Evolutionary conservation across 2,888 invertebrate species (phyloP).

Genomic region (Schrankia costaestrigalis): DNA sequence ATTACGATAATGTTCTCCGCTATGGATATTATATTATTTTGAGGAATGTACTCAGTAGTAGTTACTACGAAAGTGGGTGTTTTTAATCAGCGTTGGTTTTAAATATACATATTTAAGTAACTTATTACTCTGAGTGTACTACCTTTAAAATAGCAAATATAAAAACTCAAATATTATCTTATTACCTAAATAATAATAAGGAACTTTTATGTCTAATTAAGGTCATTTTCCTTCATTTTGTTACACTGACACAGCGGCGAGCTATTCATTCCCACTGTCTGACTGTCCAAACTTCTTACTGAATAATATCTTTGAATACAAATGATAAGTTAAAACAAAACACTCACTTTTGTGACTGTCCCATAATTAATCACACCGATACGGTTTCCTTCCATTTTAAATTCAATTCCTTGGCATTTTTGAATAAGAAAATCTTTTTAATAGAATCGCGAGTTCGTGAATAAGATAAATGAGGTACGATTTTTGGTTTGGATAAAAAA

Average conservation of each 20-base stretch:
- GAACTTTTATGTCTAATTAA: not conserved
- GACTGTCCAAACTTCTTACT: slow-evolving; percentile 31
- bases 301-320: slow-evolving; percentile 35
- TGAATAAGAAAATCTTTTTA: slow-evolving; percentile 61
- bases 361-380: slow-evolving; percentile 54
- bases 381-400: slow-evolving; percentile 42
- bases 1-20: too few species aligned
- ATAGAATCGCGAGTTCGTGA: slow-evolving; percentile 47
- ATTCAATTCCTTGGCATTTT: slow-evolving; percentile 58
- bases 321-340: slow-evolving; percentile 43
- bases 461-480: slow-evolving; percentile 49
- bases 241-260: not conserved
- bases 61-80: too few species aligned
- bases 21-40: too few species aligned
- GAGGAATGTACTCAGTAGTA: too few species aligned
- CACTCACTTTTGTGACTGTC: slow-evolving; percentile 40
- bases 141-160: too few species aligned
- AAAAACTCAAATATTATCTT: too few species aligned
- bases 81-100: too few species aligned
- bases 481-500: slow-evolving; percentile 47
- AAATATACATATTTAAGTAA: too few species aligned
- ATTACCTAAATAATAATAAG: too few species aligned
- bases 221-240: not conserved
- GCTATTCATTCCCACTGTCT: slow-evolving; percentile 2
- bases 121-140: too few species aligned